phyloP scores from a whole-genome alignment of 2,797 vertebrate species.

The Notolabrus celidotus region DNA sequence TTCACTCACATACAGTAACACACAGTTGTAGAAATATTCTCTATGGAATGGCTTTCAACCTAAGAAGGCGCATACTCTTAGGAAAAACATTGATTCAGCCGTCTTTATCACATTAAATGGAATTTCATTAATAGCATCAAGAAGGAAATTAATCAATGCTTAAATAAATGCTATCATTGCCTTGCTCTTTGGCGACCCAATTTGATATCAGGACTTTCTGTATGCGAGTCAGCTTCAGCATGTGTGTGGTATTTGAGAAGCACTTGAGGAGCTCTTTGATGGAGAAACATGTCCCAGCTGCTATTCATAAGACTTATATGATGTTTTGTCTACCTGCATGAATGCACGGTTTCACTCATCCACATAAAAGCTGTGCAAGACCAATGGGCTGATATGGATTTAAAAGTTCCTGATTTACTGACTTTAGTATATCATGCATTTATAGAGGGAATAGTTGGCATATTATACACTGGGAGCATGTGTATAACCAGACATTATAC shows the following conservation, averaged over 20 bases:
- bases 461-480: background rate
- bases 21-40: conserved; percentile 49
- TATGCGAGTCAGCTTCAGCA: conserved; percentile 17
- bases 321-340: conserved; percentile 52
- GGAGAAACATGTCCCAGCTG: conserved; percentile 13
- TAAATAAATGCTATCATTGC: background rate
- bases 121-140: background rate
- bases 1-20: conserved; percentile 44
- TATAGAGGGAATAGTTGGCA: background rate
- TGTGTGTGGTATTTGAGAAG: conserved; percentile 39
- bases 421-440: conserved; percentile 21
- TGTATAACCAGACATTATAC: background rate
- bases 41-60: conserved; percentile 46
- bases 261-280: conserved; percentile 16
- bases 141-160: background rate
- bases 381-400: conserved; percentile 36
- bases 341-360: conserved; percentile 16
- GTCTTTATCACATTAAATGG: conserved; percentile 6
- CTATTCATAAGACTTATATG: conserved; percentile 35
- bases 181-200: background rate
- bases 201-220: conserved; percentile 33
- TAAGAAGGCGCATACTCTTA: conserved; percentile 24
- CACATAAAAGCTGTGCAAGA: conserved; percentile 40
- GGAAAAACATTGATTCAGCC: background rate
- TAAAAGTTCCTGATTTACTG: conserved; percentile 33